Conservation (phyloP, 2,888 invertebrate genomes). For the Cremastinae sp. region DNA sequence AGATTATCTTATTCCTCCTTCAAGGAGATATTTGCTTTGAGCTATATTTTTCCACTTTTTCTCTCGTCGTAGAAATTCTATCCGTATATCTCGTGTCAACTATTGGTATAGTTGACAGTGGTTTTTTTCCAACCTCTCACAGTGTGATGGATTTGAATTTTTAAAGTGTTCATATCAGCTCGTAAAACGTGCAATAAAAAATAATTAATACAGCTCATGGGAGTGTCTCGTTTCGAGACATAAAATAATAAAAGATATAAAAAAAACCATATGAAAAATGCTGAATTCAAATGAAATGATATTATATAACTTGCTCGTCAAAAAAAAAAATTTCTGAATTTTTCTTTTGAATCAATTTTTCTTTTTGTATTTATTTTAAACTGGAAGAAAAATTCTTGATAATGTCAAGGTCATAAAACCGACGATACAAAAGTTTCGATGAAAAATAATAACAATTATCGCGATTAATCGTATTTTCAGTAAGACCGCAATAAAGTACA, state of each 20-base stretch:
- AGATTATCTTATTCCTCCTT: constrained; percentile 18
- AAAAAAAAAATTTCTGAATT: no score
- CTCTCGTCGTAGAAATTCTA: not conserved
- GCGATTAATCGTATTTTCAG: not conserved
- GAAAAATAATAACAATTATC: no score
- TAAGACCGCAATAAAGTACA: not conserved
- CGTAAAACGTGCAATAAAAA: constrained; percentile 41
- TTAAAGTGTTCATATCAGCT: constrained; percentile 22
- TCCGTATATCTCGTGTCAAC: not conserved
- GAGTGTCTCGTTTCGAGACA: constrained; percentile 14
- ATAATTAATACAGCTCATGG: constrained; percentile 39
- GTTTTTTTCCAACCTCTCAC: not conserved
- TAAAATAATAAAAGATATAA: no score
- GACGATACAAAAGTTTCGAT: no score
- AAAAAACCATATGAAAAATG: no score
- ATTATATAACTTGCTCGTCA: no score
- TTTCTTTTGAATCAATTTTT: no score
- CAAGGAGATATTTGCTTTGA: constrained; percentile 26
- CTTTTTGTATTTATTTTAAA: no score
- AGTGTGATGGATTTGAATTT: constrained; percentile 35
- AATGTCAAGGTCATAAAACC: no score
- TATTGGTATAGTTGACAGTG: not conserved
- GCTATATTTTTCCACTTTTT: not conserved
- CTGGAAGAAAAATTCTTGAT: no score
- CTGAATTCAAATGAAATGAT: no score